Evolutionary conservation across 2,888 invertebrate species (phyloP), one percentile per base, ranked within the genome.

Genomic region (Tipula confusa): DNA sequence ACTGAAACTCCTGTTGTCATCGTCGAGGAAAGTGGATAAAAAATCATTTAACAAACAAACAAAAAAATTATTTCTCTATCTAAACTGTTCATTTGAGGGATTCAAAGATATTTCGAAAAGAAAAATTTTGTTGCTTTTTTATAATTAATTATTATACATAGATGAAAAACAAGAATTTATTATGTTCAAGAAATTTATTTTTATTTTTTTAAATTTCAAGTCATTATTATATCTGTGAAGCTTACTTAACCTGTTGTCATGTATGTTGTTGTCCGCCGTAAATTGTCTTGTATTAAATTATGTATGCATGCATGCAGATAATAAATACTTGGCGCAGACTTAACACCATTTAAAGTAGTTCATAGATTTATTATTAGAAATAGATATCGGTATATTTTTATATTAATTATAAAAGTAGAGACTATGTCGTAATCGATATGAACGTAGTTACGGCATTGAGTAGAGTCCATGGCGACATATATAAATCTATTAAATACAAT

Each of bases 31-130:
- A 29, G 80, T 80, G 80, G 80, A 29, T 80, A 31, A 29, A n/a
- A 43, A 43, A 43, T 29, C 15, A n/a, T 29, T n/a, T 7, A 5
- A 1, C 31, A 29, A 80, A 79, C 24, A 79, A 15, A 79, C 28
- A 11, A 79, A n/a, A n/a, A 18, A 79, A 79, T 31, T 1, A 29
- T 80, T 80, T 80, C 80, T 80, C 80, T 80, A 80, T 80, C 29
- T 80, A n/a, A n/a, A 80, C 80, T 80, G 80, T 80, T 80, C 80
- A 80, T 80, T 80, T 80, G 80, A 80, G 64, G 24, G 29, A 31
- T 80, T 80, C 31, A 80, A 79, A 80, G 29, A 29, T 29, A 80
- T 29, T 64, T 64, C 18, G 24, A 64, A 64, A 9, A 64, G 9
- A 18, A 18, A 24, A 24, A 24, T 18, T 18, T 64, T 64, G 64